Conservation (phyloP, 2,113 vertebrate genomes). For the Prietella phreatophila region DNA sequence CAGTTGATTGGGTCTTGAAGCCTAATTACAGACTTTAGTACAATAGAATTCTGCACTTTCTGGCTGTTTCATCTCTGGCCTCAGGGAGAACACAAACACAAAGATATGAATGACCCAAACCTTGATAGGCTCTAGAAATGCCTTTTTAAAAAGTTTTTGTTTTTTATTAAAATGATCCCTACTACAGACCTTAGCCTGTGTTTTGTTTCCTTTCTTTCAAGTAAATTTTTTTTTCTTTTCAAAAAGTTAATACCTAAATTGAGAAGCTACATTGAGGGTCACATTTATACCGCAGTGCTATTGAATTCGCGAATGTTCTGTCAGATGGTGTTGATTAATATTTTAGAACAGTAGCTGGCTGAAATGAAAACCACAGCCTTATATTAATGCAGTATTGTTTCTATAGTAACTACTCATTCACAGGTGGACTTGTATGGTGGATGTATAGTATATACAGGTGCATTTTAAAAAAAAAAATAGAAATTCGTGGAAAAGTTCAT, state of each 20-base stretch:
- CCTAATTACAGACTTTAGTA: constrained; percentile 58
- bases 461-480: too few species aligned
- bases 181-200: background rate
- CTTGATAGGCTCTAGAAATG: background rate
- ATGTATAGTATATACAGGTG: background rate
- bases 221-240: background rate
- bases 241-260: background rate
- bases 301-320: background rate
- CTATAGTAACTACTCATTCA: background rate
- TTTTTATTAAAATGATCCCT: background rate
- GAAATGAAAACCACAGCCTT: background rate
- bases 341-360: background rate
- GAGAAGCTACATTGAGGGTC: background rate
- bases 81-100: background rate
- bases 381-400: background rate
- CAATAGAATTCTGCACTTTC: constrained; percentile 17
- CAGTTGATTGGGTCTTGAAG: constrained; percentile 26
- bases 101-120: background rate
- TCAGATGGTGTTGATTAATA: background rate
- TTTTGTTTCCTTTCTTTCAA: background rate
- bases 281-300: background rate
- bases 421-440: background rate
- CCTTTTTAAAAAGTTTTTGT: background rate
- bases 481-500: too few species aligned
- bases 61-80: constrained; percentile 30